Conservation (phyloP, 2,113 vertebrate genomes). For the Nicator chloris region DNA sequence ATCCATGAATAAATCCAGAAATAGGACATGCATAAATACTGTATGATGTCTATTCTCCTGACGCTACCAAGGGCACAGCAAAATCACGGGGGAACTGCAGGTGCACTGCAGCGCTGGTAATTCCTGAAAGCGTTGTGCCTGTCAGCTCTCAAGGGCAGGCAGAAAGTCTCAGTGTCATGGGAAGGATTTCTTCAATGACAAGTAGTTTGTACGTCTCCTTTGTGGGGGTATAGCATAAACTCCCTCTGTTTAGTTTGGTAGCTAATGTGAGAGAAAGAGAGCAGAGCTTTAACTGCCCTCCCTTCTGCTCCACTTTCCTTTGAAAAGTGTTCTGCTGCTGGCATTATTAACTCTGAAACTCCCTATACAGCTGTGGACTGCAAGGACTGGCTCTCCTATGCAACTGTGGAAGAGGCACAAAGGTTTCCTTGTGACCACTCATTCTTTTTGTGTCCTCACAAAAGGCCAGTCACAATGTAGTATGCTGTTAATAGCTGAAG, state of each 20-base stretch:
- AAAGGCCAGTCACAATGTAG: constrained; percentile 59
- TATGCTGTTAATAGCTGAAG: constrained; percentile 55
- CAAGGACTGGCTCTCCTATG: constrained; percentile 41
- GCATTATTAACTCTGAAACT: constrained; percentile 59
- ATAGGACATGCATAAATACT: neutral
- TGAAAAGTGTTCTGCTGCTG: constrained; percentile 48
- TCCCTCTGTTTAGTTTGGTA: constrained; percentile 53
- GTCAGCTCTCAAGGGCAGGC: constrained; percentile 38
- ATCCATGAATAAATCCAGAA: neutral
- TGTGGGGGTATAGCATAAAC: constrained; percentile 47
- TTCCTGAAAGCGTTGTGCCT: neutral
- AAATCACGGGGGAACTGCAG: constrained; percentile 18
- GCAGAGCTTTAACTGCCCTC: constrained; percentile 50
- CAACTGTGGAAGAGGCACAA: constrained; percentile 43
- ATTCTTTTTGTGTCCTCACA: constrained; percentile 54
- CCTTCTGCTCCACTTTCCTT: constrained; percentile 64
- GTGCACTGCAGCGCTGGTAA: constrained; percentile 19
- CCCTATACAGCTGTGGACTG: constrained; percentile 57
- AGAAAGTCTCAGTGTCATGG: constrained; percentile 19
- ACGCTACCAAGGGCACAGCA: neutral
- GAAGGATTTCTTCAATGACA: constrained; percentile 40
- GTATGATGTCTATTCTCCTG: neutral
- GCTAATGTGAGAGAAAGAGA: constrained; percentile 49
- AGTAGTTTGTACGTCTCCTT: constrained; percentile 29
- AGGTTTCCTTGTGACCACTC: constrained; percentile 65